phyloP scores from a whole-genome alignment of 2,797 vertebrate genomes.

The Hydrocynus forskahlii region DNA sequence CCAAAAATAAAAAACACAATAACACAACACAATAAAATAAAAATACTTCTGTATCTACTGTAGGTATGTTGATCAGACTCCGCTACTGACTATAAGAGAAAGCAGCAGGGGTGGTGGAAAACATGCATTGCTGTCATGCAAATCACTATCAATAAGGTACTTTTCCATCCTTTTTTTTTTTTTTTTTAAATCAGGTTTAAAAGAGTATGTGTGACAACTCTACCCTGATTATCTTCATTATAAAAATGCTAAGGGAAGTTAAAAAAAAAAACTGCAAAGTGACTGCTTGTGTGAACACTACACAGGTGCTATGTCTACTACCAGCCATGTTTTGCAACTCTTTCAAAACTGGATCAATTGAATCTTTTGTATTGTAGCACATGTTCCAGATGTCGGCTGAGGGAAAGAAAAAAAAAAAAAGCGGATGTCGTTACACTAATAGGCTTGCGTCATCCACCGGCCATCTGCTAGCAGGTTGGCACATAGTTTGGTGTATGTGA shows the following conservation, averaged over 20 bases:
- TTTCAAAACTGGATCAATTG: constrained; percentile 37
- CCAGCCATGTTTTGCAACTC: constrained; percentile 36
- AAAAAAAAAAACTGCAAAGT: not conserved
- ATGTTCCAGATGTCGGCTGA: constrained; percentile 37
- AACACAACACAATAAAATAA: too few relatives aligned
- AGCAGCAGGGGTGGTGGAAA: not conserved
- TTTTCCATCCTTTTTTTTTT: too few relatives aligned
- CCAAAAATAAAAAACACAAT: too few relatives aligned
- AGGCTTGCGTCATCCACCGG: constrained; percentile 50
- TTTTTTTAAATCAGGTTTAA: too few relatives aligned
- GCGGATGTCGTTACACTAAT: constrained; percentile 49
- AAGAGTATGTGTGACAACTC: not conserved
- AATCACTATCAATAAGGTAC: too few relatives aligned
- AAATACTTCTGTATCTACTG: too few relatives aligned
- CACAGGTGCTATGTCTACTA: constrained; percentile 26
- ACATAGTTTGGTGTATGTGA: constrained; percentile 45
- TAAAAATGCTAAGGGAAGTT: not conserved
- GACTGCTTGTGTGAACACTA: not conserved
- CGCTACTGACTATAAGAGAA: not conserved
- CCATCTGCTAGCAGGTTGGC: constrained; percentile 60
- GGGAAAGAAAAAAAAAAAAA: constrained; percentile 6
- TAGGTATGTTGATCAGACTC: not conserved
- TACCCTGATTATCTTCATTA: not conserved
- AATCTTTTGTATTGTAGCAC: constrained; percentile 35
- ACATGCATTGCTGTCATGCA: too few relatives aligned